Percentiles rank a stretch among this genome's conserved stretches.
These are phyloP conservation scores for Rhynchotus rufescens DNA, from an alignment of 2,797 vertebrate species.

Conservation along the genomic window DNA sequence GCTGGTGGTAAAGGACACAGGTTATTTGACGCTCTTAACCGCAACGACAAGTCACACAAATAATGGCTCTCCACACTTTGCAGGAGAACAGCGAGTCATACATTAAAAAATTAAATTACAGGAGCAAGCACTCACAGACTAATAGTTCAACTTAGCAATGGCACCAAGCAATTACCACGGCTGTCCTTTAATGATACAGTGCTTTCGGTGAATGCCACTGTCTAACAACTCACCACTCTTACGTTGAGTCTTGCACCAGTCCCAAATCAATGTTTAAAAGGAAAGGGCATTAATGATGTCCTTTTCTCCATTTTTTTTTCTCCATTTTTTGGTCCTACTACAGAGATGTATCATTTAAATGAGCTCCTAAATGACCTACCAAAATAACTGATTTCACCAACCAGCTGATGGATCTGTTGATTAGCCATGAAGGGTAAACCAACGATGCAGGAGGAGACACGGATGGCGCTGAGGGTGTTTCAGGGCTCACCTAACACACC, in stretches of 20 bases:
- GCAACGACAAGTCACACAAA: neutral
- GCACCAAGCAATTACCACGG: constrained; percentile 34
- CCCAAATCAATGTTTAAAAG: constrained; percentile 34
- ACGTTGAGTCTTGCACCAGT: constrained; percentile 4
- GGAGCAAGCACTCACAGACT: constrained; percentile 30
- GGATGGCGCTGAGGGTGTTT: neutral
- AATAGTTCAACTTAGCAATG: constrained; percentile 38
- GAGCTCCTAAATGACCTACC: constrained; percentile 1
- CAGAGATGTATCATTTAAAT: constrained; percentile 19
- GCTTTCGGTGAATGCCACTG: neutral
- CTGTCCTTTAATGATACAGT: constrained; percentile 30
- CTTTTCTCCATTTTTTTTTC: neutral
- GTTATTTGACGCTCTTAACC: constrained; percentile 49
- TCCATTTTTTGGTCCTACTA: constrained; percentile 20
- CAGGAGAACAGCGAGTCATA: neutral
- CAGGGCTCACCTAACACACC: neutral
- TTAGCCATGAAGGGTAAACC: neutral
- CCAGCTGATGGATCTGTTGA: neutral
- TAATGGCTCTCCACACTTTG: neutral
- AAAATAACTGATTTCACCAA: neutral
- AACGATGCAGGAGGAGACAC: neutral
- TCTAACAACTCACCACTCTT: constrained; percentile 42
- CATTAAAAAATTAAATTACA: constrained; percentile 58
- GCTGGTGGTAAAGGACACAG: constrained; percentile 82
- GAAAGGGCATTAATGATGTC: constrained; percentile 4